A percentile compares a stretch with the other conserved stretches of the same genome.
Evolutionary conservation across 2,888 invertebrate genomes (phyloP).

Genomic region (Nowickia ferox): DNA sequence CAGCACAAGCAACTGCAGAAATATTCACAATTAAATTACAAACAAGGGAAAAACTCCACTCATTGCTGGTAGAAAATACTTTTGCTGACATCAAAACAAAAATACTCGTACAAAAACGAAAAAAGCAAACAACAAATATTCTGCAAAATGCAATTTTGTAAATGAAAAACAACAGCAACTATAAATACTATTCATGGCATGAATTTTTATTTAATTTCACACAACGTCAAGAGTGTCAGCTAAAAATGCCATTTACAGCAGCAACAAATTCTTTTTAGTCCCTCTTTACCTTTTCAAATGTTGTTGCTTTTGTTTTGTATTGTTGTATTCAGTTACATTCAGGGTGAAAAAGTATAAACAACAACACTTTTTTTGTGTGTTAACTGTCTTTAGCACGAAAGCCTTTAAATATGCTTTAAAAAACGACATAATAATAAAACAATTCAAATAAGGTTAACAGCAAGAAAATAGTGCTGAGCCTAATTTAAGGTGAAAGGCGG

Average conservation of each 20-base stretch:
- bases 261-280: not conserved
- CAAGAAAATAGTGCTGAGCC: slow-evolving; percentile 29
- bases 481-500: slow-evolving; percentile 29
- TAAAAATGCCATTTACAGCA: slow-evolving; percentile 63
- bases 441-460: slow-evolving; percentile 33
- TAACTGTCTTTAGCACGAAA: slow-evolving; percentile 13
- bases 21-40: slow-evolving; percentile 60
- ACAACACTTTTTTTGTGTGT: slow-evolving; percentile 20
- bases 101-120: slow-evolving; percentile 16
- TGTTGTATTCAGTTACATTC: slow-evolving; percentile 42
- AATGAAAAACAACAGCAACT: slow-evolving; percentile 52
- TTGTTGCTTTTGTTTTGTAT: slow-evolving; percentile 25
- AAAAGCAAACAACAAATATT: slow-evolving; percentile 13
- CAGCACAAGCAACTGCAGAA: not conserved
- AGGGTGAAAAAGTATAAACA: slow-evolving; percentile 41
- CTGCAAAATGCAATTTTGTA: slow-evolving; percentile 43
- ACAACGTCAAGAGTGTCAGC: slow-evolving; percentile 72
- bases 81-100: slow-evolving; percentile 47
- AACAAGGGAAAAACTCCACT: slow-evolving; percentile 42
- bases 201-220: slow-evolving; percentile 72
- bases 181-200: slow-evolving; percentile 61
- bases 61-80: slow-evolving; percentile 15
- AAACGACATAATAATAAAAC: slow-evolving; percentile 9
- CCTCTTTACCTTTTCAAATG: slow-evolving; percentile 15
- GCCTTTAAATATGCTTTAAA: slow-evolving; percentile 39